Evolutionary conservation across 2,888 invertebrate species (phyloP), one percentile per base, ranked within the genome.

Genomic region (Gymnoscelis rufifasciata): DNA sequence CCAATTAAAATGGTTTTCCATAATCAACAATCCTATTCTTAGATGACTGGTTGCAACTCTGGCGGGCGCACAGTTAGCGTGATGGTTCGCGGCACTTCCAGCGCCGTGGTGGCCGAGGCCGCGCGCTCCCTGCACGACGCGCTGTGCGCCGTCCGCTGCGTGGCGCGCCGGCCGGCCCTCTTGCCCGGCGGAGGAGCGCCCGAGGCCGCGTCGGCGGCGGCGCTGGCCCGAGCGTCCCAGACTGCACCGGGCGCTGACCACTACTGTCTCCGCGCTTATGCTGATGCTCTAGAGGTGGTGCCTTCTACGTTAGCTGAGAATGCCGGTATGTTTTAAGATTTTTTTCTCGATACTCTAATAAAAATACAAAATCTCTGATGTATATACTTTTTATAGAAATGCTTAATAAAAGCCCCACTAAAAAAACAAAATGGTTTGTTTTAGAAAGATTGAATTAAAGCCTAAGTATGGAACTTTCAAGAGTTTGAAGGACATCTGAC

Each of bases 181-280:
- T 93, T 98, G 76, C 94, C 97, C 42, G 99, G 99, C 51, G 99
- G 99, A 38, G 99, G 99, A 35, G 97, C 98, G 8, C 98, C 99
- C 3, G 99, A 99, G 89, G 98, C 97, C 54, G 97, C 98, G 75
- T 90, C 99, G 52, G 94, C 98, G 0, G 88, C 97, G 23, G 93
- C 93, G 48, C 88, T 99, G 43, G 93, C 94, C 5, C 92, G 94
- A 13, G 90, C 93, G 54, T 93, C 98, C 0, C 93, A 97, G 66
- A 92, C 93, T 1, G 91, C 97, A 28, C 93, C 94, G 41, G 99
- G 98, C 42, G 94, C 97, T 39, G 97, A 97, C 74, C 96, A 97
- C 51, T 98, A 99, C 80, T 98, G 98, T 74, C 93, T 97, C 80
- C 92, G 95, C 58, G 97, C 97, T 0, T 99, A 95, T 83, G 97